Evolutionary conservation across 2,888 invertebrate species (phyloP).

Genomic region (Pelosia muscerda): DNA sequence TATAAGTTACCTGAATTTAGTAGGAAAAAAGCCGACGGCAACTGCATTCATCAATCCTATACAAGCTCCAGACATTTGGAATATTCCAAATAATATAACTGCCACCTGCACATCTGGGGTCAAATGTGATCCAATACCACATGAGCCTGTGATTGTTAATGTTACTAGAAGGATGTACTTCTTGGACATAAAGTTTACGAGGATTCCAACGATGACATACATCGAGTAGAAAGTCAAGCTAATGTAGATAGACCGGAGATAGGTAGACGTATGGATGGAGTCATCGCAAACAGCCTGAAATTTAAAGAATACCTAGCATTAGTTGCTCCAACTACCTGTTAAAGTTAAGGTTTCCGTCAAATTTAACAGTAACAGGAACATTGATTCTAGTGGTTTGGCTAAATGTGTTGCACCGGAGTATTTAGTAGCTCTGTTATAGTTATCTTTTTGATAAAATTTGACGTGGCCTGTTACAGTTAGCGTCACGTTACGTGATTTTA

Average conservation of each 20-base stretch:
- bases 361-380: no score
- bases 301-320: no score
- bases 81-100: conserved; percentile 86
- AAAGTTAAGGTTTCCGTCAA: no score
- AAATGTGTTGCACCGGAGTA: no score
- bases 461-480: no score
- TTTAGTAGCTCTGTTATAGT: no score
- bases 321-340: no score
- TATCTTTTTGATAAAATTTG: no score
- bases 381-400: no score
- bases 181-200: conserved; percentile 85
- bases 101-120: conserved; percentile 79
- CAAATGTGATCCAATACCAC: conserved; percentile 87
- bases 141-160: conserved; percentile 83
- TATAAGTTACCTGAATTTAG: conserved; percentile 76
- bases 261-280: conserved; percentile 87
- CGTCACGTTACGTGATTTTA: no score
- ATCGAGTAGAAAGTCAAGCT: conserved; percentile 89
- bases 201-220: conserved; percentile 88
- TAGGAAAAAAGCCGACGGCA: conserved; percentile 87
- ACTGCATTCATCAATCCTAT: conserved; percentile 86
- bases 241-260: conserved; percentile 89
- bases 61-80: conserved; percentile 86
- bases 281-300: conserved; percentile 79
- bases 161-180: conserved; percentile 82